Evolutionary conservation across 2,888 invertebrate species (phyloP), one percentile per base, ranked within the genome.

Genomic region (Abrostola triplasia): DNA sequence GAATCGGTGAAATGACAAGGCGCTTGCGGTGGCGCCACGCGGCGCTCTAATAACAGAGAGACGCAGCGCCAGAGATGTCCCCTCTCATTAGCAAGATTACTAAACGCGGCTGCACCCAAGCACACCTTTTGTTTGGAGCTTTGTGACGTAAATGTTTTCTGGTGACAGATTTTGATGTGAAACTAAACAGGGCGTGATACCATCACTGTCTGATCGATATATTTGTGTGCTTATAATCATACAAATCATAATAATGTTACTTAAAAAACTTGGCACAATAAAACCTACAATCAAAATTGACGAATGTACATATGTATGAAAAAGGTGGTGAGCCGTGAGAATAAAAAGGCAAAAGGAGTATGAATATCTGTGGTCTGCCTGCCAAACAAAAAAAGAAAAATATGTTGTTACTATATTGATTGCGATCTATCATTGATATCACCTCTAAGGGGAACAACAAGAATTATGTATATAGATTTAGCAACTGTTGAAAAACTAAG

Each of bases 41-140:
- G 76, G 76, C 71, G 40, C 49, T 58, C 65, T 90, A 88, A 90
- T 90, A 73, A 90, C 83, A 90, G 85, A 78, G 79, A 77, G 38
- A 35, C 48, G 52, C 50, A 6, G 64, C 59, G 66, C 57, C 56
- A 57, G 68, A 76, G 80, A 77, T 80, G 79, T 84, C 83, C 79
- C 71, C 80, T 74, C 81, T 79, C 78, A 81, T 83, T 81, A 80
- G 79, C 64, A 35, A 69, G 77, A 83, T 84, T 84, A 79, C 83
- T 77, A 80, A 77, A 82, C 66, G 70, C 70, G 61, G 67, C 61
- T 66, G 69, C 72, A 76, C 76, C 71, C 63, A 56, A 13, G 71
- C 76, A 41, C 51, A 42, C 52, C 56, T 56, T 74, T 75, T 78
- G 76, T 78, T 60, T 58, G 56, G 24, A 53, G 59, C 62, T 60